Percentiles rank a stretch among this genome's conserved stretches.
These are phyloP conservation scores for Silurus asotus DNA, from an alignment of 2,113 vertebrate species.

Conservation along the genomic window DNA sequence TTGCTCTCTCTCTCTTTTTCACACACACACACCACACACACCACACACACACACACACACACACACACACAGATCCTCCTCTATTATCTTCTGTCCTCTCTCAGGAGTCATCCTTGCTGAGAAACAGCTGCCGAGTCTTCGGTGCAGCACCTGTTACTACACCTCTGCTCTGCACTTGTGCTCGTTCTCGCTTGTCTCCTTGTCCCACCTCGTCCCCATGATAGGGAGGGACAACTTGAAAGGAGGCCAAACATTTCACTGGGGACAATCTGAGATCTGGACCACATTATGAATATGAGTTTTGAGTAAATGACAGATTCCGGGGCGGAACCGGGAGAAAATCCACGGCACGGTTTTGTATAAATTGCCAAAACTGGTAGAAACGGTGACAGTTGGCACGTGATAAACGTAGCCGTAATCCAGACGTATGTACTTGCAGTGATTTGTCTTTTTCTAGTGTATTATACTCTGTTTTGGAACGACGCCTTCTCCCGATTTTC, in stretches of 20 bases:
- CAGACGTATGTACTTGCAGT: background rate
- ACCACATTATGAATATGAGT: too few relatives aligned
- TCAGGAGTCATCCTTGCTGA: background rate
- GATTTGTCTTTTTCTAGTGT: background rate
- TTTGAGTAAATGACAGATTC: too few relatives aligned
- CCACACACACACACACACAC: too few relatives aligned
- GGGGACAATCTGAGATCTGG: background rate
- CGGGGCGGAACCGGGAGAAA: background rate
- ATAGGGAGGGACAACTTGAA: background rate
- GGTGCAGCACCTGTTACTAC: conserved; percentile 8
- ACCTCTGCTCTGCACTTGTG: background rate
- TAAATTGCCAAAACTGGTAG: too few relatives aligned
- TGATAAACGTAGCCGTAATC: too few relatives aligned
- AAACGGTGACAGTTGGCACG: too few relatives aligned
- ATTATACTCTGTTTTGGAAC: background rate
- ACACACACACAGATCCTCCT: too few relatives aligned
- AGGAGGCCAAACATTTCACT: background rate
- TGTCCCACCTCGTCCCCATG: background rate
- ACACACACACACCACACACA: background rate
- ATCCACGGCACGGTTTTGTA: too few relatives aligned
- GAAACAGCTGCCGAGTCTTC: background rate
- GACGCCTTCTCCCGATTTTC: background rate
- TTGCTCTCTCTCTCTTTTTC: conserved; percentile 36
- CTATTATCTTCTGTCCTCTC: background rate
- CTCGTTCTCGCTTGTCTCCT: conserved; percentile 8